These are phyloP conservation scores for Scaptomyza pallida DNA, from an alignment of 1,140 invertebrate species.

Conservation along the genomic window DNA sequence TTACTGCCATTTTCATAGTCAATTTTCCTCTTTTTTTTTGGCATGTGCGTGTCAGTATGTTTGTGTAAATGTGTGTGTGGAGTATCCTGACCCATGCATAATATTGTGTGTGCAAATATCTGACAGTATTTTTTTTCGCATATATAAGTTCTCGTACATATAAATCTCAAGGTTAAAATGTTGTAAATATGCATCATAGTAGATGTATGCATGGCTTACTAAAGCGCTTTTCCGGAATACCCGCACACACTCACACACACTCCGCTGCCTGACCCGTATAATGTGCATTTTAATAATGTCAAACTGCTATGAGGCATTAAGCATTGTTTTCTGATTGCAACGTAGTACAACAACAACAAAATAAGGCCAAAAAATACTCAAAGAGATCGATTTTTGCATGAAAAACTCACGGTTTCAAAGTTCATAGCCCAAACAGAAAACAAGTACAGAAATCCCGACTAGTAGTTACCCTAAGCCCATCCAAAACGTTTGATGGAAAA, in stretches of 20 bases:
- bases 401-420: no score
- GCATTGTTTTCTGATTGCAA: conserved; percentile 34
- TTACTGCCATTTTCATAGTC: conserved; percentile 63
- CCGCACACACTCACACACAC: conserved; percentile 7
- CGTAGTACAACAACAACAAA: not conserved
- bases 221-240: conserved; percentile 29
- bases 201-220: conserved; percentile 48
- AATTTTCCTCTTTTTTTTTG: conserved; percentile 15
- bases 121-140: conserved; percentile 20
- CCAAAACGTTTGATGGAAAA: no score
- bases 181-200: conserved; percentile 70
- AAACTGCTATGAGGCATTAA: conserved; percentile 49
- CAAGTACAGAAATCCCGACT: no score
- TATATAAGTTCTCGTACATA: conserved; percentile 46
- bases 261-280: conserved; percentile 43
- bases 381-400: conserved; percentile 34
- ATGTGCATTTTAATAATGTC: conserved; percentile 66
- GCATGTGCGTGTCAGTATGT: no score
- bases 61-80: no score
- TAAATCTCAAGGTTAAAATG: conserved; percentile 75
- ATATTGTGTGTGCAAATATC: conserved; percentile 31
- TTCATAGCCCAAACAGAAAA: no score
- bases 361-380: conserved; percentile 2
- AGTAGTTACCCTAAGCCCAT: no score
- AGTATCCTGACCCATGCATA: conserved; percentile 8